These are phyloP conservation scores for Cavia porcellus DNA, from an alignment of 2,113 vertebrate genomes.

Conservation along the genomic window DNA sequence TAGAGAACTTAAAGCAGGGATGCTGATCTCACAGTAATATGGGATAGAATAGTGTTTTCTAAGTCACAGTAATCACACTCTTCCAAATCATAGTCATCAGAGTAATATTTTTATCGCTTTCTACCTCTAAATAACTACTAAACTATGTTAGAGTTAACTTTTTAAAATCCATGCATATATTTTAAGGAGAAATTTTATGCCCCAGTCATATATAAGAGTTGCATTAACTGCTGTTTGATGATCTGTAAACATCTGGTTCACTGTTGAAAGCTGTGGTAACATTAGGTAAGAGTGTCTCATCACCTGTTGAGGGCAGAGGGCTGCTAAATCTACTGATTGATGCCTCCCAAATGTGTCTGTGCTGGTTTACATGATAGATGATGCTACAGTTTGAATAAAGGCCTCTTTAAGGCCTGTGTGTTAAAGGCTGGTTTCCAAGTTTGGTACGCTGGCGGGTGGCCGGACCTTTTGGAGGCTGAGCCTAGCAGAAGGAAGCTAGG, in stretches of 20 bases:
- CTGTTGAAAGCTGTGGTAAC: not conserved
- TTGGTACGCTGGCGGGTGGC: no score
- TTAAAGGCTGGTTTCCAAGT: not conserved
- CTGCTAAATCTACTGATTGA: not conserved
- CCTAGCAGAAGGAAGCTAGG: not conserved
- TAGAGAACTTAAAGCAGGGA: not conserved
- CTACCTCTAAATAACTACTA: not conserved
- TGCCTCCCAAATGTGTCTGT: not conserved
- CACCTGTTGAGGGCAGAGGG: not conserved
- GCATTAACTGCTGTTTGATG: not conserved
- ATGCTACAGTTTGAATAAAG: not conserved
- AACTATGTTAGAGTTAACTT: not conserved
- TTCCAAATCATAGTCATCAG: not conserved
- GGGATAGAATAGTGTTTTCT: not conserved
- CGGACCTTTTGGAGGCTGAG: not conserved
- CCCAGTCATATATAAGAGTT: not conserved
- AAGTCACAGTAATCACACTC: not conserved
- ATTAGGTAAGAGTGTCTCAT: not conserved
- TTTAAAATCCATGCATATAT: not conserved
- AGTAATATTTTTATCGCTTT: not conserved
- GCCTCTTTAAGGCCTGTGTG: not conserved
- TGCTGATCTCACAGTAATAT: not conserved
- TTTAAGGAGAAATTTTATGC: not conserved
- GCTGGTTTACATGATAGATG: not conserved
- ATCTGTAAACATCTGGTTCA: not conserved